These are phyloP conservation scores for Pachyramphus minor DNA, from an alignment of 2,113 vertebrate genomes.

Conservation along the genomic window DNA sequence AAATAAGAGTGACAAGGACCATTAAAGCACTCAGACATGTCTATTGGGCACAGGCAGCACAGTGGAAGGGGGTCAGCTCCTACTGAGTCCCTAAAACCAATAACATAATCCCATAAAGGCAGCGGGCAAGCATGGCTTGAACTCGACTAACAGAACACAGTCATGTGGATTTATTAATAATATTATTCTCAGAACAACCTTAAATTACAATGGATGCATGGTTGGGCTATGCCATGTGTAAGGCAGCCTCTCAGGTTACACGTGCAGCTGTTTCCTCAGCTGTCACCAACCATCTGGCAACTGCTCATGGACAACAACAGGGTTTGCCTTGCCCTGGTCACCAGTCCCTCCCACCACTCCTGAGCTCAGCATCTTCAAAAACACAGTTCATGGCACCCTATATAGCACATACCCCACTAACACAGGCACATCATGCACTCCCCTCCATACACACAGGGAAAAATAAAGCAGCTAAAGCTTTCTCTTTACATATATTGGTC, in stretches of 20 bases:
- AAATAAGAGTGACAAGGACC: neutral
- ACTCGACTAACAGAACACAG: neutral
- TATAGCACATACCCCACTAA: neutral
- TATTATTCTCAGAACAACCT: neutral
- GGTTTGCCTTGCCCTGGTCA: neutral
- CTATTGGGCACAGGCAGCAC: neutral
- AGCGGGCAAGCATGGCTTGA: fast-evolving
- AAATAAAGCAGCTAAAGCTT: neutral
- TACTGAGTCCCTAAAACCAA: neutral
- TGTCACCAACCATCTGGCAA: neutral
- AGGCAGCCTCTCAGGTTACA: neutral
- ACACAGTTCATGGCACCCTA: neutral
- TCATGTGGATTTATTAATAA: neutral
- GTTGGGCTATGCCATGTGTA: neutral
- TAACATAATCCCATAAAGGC: neutral
- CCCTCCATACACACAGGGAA: neutral
- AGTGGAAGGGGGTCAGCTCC: neutral
- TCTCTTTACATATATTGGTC: neutral
- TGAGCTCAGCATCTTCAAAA: neutral
- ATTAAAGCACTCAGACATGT: fast-evolving
- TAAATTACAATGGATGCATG: neutral
- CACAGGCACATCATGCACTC: too few species aligned
- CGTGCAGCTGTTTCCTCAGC: slow-evolving; percentile 37
- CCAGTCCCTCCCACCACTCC: neutral
- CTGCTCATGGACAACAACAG: neutral